These are phyloP conservation scores for Zaprionus capensis DNA, from an alignment of 1,140 invertebrate genomes.

Conservation along the genomic window DNA sequence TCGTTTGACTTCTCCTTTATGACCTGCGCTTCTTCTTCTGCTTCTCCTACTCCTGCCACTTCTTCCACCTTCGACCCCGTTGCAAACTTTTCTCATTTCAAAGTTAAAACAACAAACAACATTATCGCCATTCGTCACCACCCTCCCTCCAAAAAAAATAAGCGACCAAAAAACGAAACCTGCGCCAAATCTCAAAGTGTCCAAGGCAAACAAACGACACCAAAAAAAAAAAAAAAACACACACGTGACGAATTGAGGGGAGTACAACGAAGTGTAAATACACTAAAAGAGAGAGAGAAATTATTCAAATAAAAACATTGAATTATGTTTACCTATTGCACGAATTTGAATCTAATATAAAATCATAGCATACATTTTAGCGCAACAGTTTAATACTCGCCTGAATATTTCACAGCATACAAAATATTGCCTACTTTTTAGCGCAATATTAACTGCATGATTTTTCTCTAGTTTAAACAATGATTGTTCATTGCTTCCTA, in stretches of 20 bases:
- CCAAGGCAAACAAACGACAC: conserved; percentile 38
- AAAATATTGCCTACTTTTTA: neutral
- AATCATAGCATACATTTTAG: neutral
- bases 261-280: neutral
- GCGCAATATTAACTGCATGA: no score
- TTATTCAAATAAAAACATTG: neutral
- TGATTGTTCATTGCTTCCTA: neutral
- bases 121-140: conserved; percentile 80
- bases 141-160: conserved; percentile 10
- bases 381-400: neutral
- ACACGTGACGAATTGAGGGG: neutral
- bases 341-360: neutral
- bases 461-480: neutral
- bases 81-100: conserved; percentile 80
- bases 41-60: neutral
- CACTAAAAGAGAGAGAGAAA: neutral
- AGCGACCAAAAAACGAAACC: conserved; percentile 34
- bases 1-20: conserved; percentile 39
- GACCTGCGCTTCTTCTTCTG: conserved; percentile 4
- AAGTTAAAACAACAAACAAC: conserved; percentile 79
- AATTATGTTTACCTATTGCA: no score
- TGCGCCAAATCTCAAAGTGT: conserved; percentile 37
- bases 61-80: conserved; percentile 32
- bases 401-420: no score
- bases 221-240: neutral